These are phyloP conservation scores for Menidia menidia DNA, from an alignment of 2,797 vertebrate species.

Conservation along the genomic window DNA sequence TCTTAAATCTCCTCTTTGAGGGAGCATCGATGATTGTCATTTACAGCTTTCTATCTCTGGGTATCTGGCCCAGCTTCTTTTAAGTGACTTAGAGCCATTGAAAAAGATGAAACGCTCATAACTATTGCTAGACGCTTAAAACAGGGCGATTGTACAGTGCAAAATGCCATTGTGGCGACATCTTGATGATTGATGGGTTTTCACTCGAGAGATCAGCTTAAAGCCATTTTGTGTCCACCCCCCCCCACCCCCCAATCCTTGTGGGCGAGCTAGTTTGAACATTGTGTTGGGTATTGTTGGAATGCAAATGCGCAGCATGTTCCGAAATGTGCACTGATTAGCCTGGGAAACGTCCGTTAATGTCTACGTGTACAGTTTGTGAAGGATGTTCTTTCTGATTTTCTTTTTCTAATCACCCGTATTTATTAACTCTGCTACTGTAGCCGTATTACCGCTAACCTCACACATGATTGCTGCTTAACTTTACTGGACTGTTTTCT, in stretches of 20 bases:
- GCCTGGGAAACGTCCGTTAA: constrained; percentile 89
- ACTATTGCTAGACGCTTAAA: constrained; percentile 57
- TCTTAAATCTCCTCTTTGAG: constrained; percentile 72
- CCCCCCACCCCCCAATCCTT: constrained; percentile 13
- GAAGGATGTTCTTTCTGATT: constrained; percentile 63
- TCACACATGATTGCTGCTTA: constrained; percentile 96
- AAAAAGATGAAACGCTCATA: constrained; percentile 54
- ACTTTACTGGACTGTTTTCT: constrained; percentile 65
- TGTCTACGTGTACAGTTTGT: constrained; percentile 90
- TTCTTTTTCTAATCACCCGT: constrained; percentile 73
- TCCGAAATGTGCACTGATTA: constrained; percentile 91
- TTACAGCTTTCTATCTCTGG: constrained; percentile 86
- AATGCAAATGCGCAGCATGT: constrained; percentile 94
- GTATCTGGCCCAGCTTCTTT: constrained; percentile 67
- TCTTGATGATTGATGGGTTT: constrained; percentile 55
- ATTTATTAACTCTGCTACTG: constrained; percentile 83
- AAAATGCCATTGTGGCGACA: constrained; percentile 58
- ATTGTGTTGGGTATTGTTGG: constrained; percentile 87
- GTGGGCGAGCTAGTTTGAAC: constrained; percentile 85
- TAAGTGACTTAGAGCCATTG: constrained; percentile 81
- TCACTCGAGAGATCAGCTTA: constrained; percentile 69
- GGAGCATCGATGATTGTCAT: constrained; percentile 89
- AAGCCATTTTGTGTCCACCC: constrained; percentile 69
- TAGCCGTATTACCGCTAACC: constrained; percentile 91
- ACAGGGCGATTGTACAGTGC: constrained; percentile 69